These are phyloP conservation scores for Pachydiplax longipennis DNA, from an alignment of 2,888 invertebrate species.

Conservation along the genomic window DNA sequence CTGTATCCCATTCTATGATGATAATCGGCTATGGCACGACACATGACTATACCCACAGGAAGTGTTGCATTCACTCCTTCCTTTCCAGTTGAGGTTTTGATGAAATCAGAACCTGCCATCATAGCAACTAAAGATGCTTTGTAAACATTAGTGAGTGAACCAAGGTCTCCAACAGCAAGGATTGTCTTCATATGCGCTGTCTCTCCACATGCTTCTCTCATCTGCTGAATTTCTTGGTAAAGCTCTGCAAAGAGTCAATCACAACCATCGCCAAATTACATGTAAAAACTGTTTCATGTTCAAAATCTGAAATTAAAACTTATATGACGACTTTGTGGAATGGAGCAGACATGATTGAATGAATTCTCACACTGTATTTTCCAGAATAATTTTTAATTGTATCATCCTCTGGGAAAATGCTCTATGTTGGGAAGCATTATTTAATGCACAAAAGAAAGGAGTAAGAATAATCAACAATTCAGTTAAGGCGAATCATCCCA, in stretches of 20 bases:
- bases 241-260: slow-evolving; percentile 61
- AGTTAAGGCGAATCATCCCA: no score
- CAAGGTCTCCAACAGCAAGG: slow-evolving; percentile 92
- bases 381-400: no score
- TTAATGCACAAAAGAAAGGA: no score
- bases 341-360: no score
- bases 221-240: slow-evolving; percentile 80
- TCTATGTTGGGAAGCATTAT: no score
- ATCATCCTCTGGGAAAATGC: no score
- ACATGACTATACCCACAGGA: slow-evolving; percentile 91
- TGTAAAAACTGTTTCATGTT: no score
- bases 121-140: slow-evolving; percentile 88
- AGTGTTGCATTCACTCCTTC: slow-evolving; percentile 94
- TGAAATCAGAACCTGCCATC: slow-evolving; percentile 97
- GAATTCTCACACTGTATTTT: no score
- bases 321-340: neutral
- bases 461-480: no score
- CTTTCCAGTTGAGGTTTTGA: slow-evolving; percentile 97
- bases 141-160: slow-evolving; percentile 84
- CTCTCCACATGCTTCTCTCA: slow-evolving; percentile 79
- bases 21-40: slow-evolving; percentile 86
- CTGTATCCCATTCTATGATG: slow-evolving; percentile 73
- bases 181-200: slow-evolving; percentile 88
- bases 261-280: neutral
- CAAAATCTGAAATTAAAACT: no score